Conservation (phyloP, 2,113 vertebrate species). For the Sphaerodactylus townsendi region DNA sequence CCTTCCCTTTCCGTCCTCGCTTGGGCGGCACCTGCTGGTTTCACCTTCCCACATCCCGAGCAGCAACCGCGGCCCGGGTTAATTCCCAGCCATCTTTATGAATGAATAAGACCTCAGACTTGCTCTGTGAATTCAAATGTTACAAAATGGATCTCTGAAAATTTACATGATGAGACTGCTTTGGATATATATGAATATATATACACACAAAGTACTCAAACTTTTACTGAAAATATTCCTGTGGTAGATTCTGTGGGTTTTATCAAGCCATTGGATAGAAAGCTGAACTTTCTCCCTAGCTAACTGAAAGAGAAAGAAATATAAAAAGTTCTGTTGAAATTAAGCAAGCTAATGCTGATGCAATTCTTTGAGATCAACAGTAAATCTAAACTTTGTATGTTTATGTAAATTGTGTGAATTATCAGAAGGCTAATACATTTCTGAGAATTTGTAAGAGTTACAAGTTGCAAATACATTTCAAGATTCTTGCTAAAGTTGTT, state of each 20-base stretch:
- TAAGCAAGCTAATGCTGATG: neutral
- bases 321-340: neutral
- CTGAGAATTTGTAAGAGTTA: neutral
- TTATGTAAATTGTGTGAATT: neutral
- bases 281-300: neutral
- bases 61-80: too few relatives aligned
- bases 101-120: neutral
- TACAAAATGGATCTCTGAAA: too few relatives aligned
- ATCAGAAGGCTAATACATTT: neutral
- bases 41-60: too few relatives aligned
- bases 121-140: neutral
- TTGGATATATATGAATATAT: neutral
- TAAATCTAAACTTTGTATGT: neutral
- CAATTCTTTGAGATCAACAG: neutral
- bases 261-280: neutral
- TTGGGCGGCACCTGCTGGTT: too few relatives aligned
- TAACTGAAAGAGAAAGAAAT: neutral
- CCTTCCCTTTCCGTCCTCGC: too few relatives aligned
- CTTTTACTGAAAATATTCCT: neutral
- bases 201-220: neutral
- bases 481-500: neutral
- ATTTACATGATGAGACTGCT: neutral
- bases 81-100: too few relatives aligned
- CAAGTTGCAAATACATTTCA: neutral
- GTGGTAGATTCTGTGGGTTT: neutral